Evolutionary conservation across 2,888 invertebrate species (phyloP), one percentile per base, ranked within the genome.

Genomic region (Dexiosoma caninum): DNA sequence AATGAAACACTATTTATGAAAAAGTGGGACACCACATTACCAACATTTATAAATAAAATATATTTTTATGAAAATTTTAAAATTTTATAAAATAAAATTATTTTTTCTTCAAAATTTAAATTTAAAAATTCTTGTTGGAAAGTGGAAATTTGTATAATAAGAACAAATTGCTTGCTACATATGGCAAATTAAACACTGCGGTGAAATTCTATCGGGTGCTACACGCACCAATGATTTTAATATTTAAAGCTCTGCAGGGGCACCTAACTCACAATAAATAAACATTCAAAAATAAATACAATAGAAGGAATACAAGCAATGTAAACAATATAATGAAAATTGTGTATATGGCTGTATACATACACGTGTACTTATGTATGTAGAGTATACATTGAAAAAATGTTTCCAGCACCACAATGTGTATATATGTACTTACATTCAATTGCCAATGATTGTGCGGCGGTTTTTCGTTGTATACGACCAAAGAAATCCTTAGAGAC

Each of bases 401-500:
- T 51, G 27, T n/a, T 37, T 27, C 4, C 49, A 51, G 14, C 23
- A 32, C 19, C 32, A 79, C 37, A 71, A 55, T 70, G 27, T 27
- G 6, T 23, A 23, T 7, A 12, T 46, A 27, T 51, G n/a, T 51
- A 84, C 86, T 83, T 85, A 90, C 90, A 85, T 80, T 89, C 90
- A 23, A 89, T 88, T 4, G 55, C 72, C 67, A 77, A 69, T 64
- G 72, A 69, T 67, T 81, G 77, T 7, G 85, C 84, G 37, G 85
- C 67, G 53, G 85, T 79, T 83, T 90, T 90, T 77, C 87, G 87
- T 7, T 92, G 91, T 67, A 93, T 89, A 16, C 93, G 91, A 0
- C 93, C 93, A 85, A 93, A 93, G 89, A 93, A 93, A 85, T 93
- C 93, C 86, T 93, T 93, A 49, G 92, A 91, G 49, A 93, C 91